Percentiles rank a stretch among this genome's conserved stretches.
Conservation (phyloP, 2,888 invertebrate species). For the Polydrusus cervinus region DNA sequence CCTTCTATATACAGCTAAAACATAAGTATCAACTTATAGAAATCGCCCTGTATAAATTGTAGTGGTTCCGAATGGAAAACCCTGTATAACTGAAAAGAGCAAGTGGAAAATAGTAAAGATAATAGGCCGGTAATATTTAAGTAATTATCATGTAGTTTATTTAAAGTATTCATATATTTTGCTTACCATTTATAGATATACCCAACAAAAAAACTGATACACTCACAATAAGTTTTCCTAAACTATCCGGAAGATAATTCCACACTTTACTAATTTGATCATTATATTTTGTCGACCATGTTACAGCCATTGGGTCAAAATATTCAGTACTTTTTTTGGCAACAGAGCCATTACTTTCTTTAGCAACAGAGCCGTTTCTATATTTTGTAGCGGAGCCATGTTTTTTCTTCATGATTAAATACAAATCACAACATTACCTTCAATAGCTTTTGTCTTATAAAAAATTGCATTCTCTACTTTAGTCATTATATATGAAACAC, state of each 20-base stretch:
- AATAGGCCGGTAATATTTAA: too few relatives aligned
- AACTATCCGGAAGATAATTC: slow-evolving; percentile 73
- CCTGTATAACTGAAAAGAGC: too few relatives aligned
- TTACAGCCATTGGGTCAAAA: slow-evolving; percentile 74
- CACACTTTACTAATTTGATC: slow-evolving; percentile 75
- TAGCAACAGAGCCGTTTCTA: too few relatives aligned
- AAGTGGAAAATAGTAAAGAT: too few relatives aligned
- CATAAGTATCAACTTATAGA: too few relatives aligned
- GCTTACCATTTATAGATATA: slow-evolving; percentile 76
- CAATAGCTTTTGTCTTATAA: not conserved
- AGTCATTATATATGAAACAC: slow-evolving; percentile 10
- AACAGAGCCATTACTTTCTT: not conserved
- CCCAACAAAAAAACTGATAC: slow-evolving; percentile 78
- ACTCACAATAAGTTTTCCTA: slow-evolving; percentile 75
- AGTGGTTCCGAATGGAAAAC: too few relatives aligned
- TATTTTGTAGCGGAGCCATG: not conserved
- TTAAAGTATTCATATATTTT: slow-evolving; percentile 6
- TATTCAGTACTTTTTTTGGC: slow-evolving; percentile 21
- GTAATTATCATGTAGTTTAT: not conserved
- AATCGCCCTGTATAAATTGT: too few relatives aligned
- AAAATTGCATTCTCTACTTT: not conserved
- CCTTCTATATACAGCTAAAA: too few relatives aligned
- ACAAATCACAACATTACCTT: not conserved
- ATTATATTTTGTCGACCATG: slow-evolving; percentile 77
- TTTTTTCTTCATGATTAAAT: slow-evolving; percentile 26